phyloP scores from a whole-genome alignment of 2,113 vertebrate species.

The Ardeotis arabs region DNA sequence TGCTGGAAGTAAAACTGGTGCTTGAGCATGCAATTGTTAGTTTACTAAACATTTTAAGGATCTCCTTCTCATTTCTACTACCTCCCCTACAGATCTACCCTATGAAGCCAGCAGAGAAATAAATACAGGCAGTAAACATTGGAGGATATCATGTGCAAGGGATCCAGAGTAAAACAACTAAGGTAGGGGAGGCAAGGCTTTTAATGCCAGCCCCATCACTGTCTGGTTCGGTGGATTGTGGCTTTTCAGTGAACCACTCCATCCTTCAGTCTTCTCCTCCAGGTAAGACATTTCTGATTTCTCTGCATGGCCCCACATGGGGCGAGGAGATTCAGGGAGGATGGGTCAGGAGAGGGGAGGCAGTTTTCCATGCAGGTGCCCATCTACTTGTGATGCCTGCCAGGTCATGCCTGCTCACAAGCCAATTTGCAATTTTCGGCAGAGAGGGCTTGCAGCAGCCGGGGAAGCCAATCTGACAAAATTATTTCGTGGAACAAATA shows the following conservation, averaged over 20 bases:
- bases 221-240: accelerated
- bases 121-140: not conserved
- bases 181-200: not conserved
- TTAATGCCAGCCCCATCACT: not conserved
- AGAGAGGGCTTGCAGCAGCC: not conserved
- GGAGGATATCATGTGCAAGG: not conserved
- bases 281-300: not conserved
- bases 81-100: not conserved
- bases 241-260: not conserved
- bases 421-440: not conserved
- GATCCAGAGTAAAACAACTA: not conserved
- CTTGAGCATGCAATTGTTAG: not conserved
- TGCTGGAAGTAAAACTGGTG: not conserved
- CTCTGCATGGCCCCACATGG: accelerated
- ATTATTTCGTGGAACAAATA: not conserved
- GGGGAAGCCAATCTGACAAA: not conserved
- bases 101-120: not conserved
- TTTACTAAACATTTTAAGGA: not conserved
- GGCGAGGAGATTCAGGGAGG: not conserved
- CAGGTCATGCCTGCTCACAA: not conserved
- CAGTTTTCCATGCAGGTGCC: not conserved
- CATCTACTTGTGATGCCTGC: not conserved
- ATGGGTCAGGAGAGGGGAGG: not conserved
- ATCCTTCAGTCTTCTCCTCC: not conserved
- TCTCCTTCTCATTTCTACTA: not conserved